Base-by-base conservation (phyloP, 2,888 invertebrate species). In the Hermaeophaga mercurialis region DNA sequence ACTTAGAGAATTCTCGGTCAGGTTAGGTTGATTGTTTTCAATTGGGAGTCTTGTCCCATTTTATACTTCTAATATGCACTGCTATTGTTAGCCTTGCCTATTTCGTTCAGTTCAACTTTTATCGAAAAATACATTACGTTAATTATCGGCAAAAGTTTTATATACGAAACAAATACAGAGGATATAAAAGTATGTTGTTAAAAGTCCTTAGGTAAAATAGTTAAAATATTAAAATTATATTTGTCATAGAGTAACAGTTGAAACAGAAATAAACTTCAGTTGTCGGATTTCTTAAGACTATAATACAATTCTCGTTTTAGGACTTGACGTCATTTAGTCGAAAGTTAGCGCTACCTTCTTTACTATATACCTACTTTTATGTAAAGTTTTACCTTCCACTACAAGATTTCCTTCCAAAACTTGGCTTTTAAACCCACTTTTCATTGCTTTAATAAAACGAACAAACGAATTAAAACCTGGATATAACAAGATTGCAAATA, bases 401-500 rank as follows among this genome's bases (percentile, higher is more conserved):
- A 34, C 47, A 48, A 48, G 47, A 36, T 48, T 48, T 48, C 36
- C 38, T 38, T 24, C n/a, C 26, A 24, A 26, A 48, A 36, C 47
- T 48, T 48, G 9, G 26, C 17, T 38, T 19, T 22, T 38, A 38
- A 36, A 36, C 19, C 47, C 41, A 24, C 24, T 39, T 33, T 54
- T 47, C 33, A 54, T 47, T 52, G 46, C 46, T 17, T 45, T 33
- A 44, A 46, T 56, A 52, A 48, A 56, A 52, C 38, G 50, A 56
- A 56, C 44, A 50, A 52, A 50, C 24, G 47, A 43, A 57, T 43
- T 53, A 47, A 57, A 52, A 52, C 50, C 43, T 26, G 43, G 44
- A 47, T 53, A 47, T 9, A 57, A 52, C 47, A 28, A 57, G 47
- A 57, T 57, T 33, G 17, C 47, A 53, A 53, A 47, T 45, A 52